A percentile compares a stretch with the other conserved stretches of the same genome.
phyloP scores from a whole-genome alignment of 2,888 invertebrate genomes.

The Eupithecia centaureata region DNA sequence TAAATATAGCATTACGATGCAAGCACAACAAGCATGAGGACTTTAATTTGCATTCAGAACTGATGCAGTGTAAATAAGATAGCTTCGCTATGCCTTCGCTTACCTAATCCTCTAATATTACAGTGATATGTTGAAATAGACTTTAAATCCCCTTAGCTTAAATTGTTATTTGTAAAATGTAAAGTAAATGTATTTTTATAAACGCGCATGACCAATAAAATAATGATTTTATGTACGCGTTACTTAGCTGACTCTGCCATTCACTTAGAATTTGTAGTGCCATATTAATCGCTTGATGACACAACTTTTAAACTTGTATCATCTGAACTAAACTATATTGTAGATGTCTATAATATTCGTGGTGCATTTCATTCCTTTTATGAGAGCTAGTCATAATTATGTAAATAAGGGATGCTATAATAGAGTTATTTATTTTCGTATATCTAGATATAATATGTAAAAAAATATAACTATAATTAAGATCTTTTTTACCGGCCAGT shows the following conservation, averaged over 20 bases:
- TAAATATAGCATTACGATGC: conserved; percentile 12
- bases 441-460: conserved; percentile 33
- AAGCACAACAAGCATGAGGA: conserved; percentile 1
- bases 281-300: conserved; percentile 49
- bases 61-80: conserved; percentile 5
- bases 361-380: conserved; percentile 76
- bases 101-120: background rate
- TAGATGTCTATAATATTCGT: conserved; percentile 56
- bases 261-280: conserved; percentile 59
- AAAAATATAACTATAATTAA: conserved; percentile 16
- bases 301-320: background rate
- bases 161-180: conserved; percentile 28
- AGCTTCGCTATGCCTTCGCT: background rate
- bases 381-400: conserved; percentile 74
- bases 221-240: conserved; percentile 57
- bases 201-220: conserved; percentile 67
- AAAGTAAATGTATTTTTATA: conserved; percentile 78
- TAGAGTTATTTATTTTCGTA: conserved; percentile 57
- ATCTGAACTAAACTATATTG: conserved; percentile 37
- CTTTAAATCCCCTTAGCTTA: background rate
- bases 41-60: background rate
- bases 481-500: conserved; percentile 34
- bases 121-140: background rate
- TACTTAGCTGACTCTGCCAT: conserved; percentile 38
- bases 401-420: conserved; percentile 55